phyloP scores from a whole-genome alignment of 1,140 invertebrate species.

The Nasonia giraulti region DNA sequence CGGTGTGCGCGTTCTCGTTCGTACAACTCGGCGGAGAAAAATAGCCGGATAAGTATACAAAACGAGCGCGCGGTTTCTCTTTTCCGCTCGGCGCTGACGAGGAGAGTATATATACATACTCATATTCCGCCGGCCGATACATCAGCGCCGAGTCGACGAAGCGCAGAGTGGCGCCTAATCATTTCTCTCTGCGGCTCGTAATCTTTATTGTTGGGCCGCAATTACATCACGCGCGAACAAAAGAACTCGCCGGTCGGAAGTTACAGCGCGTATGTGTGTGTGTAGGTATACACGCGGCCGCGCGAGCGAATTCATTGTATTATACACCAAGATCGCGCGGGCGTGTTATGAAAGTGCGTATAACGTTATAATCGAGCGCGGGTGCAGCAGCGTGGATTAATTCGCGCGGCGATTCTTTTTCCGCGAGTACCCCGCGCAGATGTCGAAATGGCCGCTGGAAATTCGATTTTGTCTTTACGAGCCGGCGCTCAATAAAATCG shows the following conservation, averaged over 20 bases:
- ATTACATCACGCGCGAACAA: constrained; percentile 37
- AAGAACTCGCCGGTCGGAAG: constrained; percentile 10
- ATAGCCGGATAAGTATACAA: not conserved
- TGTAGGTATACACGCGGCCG: not conserved
- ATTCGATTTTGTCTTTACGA: too few species aligned
- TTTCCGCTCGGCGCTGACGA: constrained; percentile 12
- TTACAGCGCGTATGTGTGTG: not conserved
- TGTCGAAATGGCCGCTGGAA: too few species aligned
- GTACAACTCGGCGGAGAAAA: not conserved
- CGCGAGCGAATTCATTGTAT: constrained; percentile 19
- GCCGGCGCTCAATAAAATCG: too few species aligned
- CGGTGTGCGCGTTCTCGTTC: not conserved
- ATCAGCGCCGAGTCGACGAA: not conserved
- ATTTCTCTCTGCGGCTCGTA: constrained; percentile 9
- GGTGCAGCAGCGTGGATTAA: too few species aligned
- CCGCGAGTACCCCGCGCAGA: too few species aligned
- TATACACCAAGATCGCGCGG: not conserved
- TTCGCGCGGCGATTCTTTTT: too few species aligned
- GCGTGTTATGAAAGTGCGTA: constrained; percentile 30
- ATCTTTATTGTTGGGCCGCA: constrained; percentile 30
- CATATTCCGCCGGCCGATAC: not conserved
- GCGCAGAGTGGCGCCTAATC: constrained; percentile 28
- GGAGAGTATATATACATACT: too few species aligned
- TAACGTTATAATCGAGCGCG: not conserved
- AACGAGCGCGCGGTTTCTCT: constrained; percentile 40